Evolutionary conservation across 2,888 invertebrate species (phyloP).

Genomic region (Leucoptera coffeella): DNA sequence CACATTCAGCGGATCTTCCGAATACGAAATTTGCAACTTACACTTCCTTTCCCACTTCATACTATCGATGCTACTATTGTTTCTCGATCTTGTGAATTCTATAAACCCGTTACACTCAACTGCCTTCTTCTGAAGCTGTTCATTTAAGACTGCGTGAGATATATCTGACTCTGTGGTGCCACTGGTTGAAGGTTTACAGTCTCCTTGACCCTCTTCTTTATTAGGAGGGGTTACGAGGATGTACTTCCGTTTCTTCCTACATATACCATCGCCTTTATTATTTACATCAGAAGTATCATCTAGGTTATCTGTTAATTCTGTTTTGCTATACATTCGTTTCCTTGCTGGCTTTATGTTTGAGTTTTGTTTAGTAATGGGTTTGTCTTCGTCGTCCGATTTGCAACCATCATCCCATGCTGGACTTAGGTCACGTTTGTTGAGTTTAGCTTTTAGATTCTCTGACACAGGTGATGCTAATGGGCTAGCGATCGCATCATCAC

Average conservation of each 20-base stretch:
- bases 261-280: slow-evolving; percentile 24
- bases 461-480: no score
- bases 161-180: slow-evolving; percentile 21
- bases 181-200: slow-evolving; percentile 40
- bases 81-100: slow-evolving; percentile 31
- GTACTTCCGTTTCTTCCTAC: slow-evolving; percentile 19
- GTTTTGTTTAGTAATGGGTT: no score
- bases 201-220: slow-evolving; percentile 35
- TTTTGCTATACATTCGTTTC: no score
- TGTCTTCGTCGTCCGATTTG: no score
- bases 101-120: slow-evolving; percentile 42
- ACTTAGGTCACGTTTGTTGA: no score
- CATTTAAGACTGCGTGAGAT: slow-evolving; percentile 28
- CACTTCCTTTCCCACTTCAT: slow-evolving; percentile 59
- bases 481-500: no score
- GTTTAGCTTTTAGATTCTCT: no score
- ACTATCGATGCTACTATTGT: slow-evolving; percentile 21
- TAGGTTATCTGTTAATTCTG: background rate
- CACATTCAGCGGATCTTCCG: slow-evolving; percentile 37
- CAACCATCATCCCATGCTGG: no score
- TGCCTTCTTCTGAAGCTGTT: slow-evolving; percentile 31
- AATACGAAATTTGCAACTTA: slow-evolving; percentile 58
- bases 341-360: no score
- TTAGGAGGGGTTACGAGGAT: slow-evolving; percentile 31
- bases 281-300: slow-evolving; percentile 12